phyloP scores from a whole-genome alignment of 2,113 vertebrate species.

The Melanerpes formicivorus region DNA sequence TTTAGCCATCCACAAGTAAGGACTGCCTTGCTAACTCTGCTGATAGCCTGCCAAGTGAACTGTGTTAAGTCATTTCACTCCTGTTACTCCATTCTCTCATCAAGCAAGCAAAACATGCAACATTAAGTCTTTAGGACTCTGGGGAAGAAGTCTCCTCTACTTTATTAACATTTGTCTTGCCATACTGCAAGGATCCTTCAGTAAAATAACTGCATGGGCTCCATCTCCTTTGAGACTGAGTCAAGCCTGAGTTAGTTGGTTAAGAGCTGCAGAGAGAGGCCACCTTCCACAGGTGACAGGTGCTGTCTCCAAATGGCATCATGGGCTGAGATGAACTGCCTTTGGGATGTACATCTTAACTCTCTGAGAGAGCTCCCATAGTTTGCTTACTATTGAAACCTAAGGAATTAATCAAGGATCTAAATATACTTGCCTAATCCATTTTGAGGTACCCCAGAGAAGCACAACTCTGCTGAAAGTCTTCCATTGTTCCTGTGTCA shows the following conservation, averaged over 20 bases:
- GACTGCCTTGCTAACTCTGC: neutral
- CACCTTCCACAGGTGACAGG: neutral
- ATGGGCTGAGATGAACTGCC: neutral
- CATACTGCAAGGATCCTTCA: rapidly evolving
- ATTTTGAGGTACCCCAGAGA: neutral
- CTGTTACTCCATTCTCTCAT: neutral
- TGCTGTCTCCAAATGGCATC: neutral
- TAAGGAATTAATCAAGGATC: neutral
- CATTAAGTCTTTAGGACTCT: neutral
- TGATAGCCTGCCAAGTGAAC: neutral
- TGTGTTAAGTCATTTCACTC: neutral
- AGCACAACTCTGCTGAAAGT: neutral
- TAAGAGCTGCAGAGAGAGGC: neutral
- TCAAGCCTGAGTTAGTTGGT: neutral
- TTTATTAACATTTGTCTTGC: neutral
- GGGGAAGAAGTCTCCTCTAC: neutral
- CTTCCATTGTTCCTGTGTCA: neutral
- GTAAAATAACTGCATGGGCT: neutral
- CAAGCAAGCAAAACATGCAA: neutral
- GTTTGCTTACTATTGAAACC: neutral
- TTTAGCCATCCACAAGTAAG: neutral
- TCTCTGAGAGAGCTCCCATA: neutral
- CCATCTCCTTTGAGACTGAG: neutral
- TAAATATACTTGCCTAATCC: neutral
- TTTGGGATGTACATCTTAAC: neutral